Base-by-base conservation (phyloP, 35 echinoderm and acorn worm species). In the Stichopus chloronotus region DNA sequence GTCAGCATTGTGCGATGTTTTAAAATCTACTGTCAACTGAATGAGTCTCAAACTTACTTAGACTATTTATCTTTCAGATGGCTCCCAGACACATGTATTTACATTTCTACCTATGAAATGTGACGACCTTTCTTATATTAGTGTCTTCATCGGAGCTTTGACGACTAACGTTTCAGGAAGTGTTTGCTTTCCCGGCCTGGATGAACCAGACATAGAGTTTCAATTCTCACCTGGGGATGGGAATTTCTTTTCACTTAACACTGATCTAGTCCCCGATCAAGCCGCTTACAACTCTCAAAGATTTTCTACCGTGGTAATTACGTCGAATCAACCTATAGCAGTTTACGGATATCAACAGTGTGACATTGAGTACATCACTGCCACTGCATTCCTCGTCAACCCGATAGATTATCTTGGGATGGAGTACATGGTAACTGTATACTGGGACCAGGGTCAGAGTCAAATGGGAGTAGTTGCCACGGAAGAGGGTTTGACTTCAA, bases 31-130 rank as follows among this genome's bases (percentile, higher is more conserved):
- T 43, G 30, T 43, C 30, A 43, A 43, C 30, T 43, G 30, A 43
- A 43, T 43, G 30, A 43, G 30, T 43, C 30, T 43, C 30, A 43
- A 43, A 43, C 30, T 43, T 43, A 0, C 30, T 43, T 43, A 43
- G 30, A 43, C 30, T 1, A 43, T 43, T 3, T 43, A 19, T 79
- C 22, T 79, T 21, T 19, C 77, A 79, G 77, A 19, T 79, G 77
- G 77, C 22, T 21, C 22, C 21, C 77, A 79, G 5, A 79, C 77
- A 79, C 77, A 79, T 79, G 77, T 79, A 21, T 79, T 79, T 79
- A 79, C 77, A 79, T 79, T 79, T 79, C 77, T 79, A 79, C 77
- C 77, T 13, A 13, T 79, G 14, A 21, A 79, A 21, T 79, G 77
- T 21, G 77, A 79, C 14, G 77, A 13, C 14, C 5, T 19, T 79